Percentiles rank a stretch among this genome's conserved stretches.
Conservation (phyloP, 2,888 invertebrate genomes). For the Leistus spinibarbis region DNA sequence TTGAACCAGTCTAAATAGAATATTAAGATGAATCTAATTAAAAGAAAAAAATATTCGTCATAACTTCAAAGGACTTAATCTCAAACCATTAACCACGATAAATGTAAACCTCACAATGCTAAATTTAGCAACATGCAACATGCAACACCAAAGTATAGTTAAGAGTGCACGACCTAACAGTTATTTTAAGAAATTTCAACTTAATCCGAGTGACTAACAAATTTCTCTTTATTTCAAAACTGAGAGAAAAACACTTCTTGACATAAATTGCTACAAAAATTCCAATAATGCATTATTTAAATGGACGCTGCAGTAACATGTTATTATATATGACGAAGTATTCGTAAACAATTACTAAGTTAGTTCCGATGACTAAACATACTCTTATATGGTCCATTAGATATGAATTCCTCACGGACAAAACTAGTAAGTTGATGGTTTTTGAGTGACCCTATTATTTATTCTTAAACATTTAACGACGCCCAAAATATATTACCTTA, state of each 20-base stretch:
- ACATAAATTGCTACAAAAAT: neutral
- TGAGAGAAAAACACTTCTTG: neutral
- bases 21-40: neutral
- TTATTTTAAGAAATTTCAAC: neutral
- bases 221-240: neutral
- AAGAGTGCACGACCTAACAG: neutral
- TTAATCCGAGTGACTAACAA: neutral
- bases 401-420: neutral
- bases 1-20: too few relatives aligned
- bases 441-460: neutral
- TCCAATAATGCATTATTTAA: neutral
- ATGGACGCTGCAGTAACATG: neutral
- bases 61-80: neutral
- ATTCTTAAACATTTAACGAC: neutral
- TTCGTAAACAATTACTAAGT: conserved; percentile 2
- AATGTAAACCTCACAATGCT: neutral
- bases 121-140: neutral
- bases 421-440: neutral
- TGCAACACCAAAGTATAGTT: neutral
- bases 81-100: neutral
- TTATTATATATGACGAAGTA: neutral
- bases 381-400: neutral
- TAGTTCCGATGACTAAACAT: conserved; percentile 1
- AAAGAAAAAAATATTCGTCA: neutral
- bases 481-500: conserved; percentile 1